These are phyloP conservation scores for Calonectris borealis DNA, from an alignment of 2,113 vertebrate species.

Conservation along the genomic window DNA sequence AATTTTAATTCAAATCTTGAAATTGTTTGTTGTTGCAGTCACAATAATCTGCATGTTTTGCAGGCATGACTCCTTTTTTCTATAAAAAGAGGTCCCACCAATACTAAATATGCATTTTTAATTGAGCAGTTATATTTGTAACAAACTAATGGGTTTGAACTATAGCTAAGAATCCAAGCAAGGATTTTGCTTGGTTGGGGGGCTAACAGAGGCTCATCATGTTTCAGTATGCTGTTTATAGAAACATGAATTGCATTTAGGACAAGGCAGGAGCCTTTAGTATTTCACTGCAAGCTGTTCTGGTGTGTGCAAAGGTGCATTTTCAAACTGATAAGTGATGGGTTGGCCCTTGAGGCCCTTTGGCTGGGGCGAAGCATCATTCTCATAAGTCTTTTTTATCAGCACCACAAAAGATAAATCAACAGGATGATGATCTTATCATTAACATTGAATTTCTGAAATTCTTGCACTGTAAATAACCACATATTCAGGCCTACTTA, in stretches of 20 bases:
- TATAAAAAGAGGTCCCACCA: not conserved
- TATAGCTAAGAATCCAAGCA: not conserved
- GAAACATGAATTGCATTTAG: not conserved
- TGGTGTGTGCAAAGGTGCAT: not conserved
- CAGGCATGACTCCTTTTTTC: not conserved
- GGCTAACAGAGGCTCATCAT: not conserved
- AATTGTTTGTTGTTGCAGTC: not conserved
- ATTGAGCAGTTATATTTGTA: not conserved
- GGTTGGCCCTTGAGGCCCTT: not conserved
- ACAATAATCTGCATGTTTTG: not conserved
- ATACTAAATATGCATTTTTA: not conserved
- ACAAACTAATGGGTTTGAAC: not conserved
- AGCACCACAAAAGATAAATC: not conserved
- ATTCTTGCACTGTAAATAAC: not conserved
- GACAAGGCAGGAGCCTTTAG: not conserved
- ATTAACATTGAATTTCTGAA: not conserved
- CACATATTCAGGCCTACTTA: not conserved
- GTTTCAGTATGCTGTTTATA: not conserved
- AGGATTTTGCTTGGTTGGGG: not conserved
- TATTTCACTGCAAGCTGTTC: not conserved
- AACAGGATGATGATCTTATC: not conserved
- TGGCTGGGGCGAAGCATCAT: not conserved
- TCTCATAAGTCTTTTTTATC: not conserved
- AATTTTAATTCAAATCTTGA: not conserved
- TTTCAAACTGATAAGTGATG: not conserved